Base-by-base conservation (phyloP, 2,113 vertebrate species). In the Spea bombifrons region DNA sequence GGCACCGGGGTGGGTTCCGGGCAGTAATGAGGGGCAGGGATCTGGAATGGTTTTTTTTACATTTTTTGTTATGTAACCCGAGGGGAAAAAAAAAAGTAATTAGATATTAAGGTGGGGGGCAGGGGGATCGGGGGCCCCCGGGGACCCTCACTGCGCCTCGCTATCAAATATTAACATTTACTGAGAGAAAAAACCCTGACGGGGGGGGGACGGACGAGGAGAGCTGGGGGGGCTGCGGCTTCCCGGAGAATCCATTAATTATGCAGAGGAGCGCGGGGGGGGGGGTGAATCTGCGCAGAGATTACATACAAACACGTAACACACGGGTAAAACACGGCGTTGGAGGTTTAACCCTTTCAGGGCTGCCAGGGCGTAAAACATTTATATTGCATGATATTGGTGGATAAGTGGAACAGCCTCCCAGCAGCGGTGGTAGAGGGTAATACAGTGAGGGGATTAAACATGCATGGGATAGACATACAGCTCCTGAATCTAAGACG, bases 11-110 rank as follows among this genome's bases (percentile, higher is more conserved):
- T 57, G 55, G 55, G 55, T 57, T 57, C 15, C 12, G 55, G 55
- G 55, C 15, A 13, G 9, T 8, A 4, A 57, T 13, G 55, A 13
- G 55, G 50, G 9, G 55, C 55, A 57, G 9, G 5, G 9, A 57
- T 57, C 15, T 10, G 9, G 9, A 4, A 13, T 57, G 55, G 9
- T 8, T 57, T 5, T 57, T 57, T 4, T 57, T 52, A 10, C 10
- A 13, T 0, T 57, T 43, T 16, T 53, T 46, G 43, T 45, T 47
- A 5, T 17, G 15, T 17, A 47, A 61, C 53, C 53, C 16, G 7
- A 43, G n/a, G n/a, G n/a, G n/a, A n/a, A n/a, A n/a, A n/a, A n/a
- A 59, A 52, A 71, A 43, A 59, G 70, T 17, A 73, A 73, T 73
- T 73, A 73, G 52, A 71, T 12, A 17, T 9, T 3, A 17, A 71